These are phyloP conservation scores for Cyphomyrmex costatus DNA, from an alignment of 1,140 invertebrate species.

Conservation along the genomic window DNA sequence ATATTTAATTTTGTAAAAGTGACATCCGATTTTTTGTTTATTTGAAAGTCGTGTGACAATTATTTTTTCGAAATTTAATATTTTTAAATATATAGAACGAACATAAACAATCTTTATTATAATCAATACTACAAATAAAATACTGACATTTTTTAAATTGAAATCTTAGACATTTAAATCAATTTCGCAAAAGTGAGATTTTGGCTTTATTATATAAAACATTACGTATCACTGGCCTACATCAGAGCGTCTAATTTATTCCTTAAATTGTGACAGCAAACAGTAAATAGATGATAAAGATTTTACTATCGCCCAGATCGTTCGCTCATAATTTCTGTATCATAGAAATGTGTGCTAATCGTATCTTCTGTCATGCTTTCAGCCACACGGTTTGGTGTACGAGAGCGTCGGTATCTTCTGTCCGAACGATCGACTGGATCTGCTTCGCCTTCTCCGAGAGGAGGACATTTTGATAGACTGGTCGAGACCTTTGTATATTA, in stretches of 20 bases:
- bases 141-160: too few relatives aligned
- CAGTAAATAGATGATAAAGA: constrained; percentile 23
- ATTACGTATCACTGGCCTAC: neutral
- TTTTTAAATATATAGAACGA: too few relatives aligned
- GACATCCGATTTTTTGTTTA: too few relatives aligned
- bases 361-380: constrained; percentile 72
- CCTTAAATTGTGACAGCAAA: neutral
- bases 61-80: too few relatives aligned
- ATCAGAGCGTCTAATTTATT: neutral
- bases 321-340: neutral
- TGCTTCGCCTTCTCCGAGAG: constrained; percentile 89
- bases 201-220: neutral
- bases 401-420: constrained; percentile 94
- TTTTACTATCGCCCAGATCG: neutral
- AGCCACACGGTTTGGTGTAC: constrained; percentile 92
- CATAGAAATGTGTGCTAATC: constrained; percentile 21
- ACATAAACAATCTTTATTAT: too few relatives aligned
- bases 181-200: too few relatives aligned
- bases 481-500: constrained; percentile 92
- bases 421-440: constrained; percentile 91
- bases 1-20: too few relatives aligned
- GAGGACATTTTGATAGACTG: constrained; percentile 93
- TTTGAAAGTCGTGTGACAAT: too few relatives aligned
- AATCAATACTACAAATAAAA: too few relatives aligned
- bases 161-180: too few relatives aligned